Conservation (phyloP, 2,113 vertebrate species). For the Pteropus alecto region DNA sequence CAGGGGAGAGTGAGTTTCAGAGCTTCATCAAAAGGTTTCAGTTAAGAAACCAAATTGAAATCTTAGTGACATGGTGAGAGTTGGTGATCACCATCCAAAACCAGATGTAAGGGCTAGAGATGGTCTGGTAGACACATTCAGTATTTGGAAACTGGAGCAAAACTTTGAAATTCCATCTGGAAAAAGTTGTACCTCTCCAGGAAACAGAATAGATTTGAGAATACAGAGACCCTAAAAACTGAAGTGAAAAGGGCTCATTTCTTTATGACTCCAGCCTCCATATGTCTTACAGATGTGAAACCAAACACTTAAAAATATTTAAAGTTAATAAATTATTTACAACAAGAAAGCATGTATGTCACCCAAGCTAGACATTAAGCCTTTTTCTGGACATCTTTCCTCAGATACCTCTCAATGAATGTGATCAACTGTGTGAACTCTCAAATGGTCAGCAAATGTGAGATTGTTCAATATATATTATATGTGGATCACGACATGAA, state of each 20-base stretch:
- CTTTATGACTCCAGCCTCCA: background rate
- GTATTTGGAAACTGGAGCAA: background rate
- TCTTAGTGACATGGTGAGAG: background rate
- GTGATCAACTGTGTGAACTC: background rate
- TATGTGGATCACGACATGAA: background rate
- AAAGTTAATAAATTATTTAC: background rate
- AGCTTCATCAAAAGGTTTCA: background rate
- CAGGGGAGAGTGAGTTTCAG: background rate
- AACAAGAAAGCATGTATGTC: background rate
- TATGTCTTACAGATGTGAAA: constrained; percentile 15
- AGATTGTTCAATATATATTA: background rate
- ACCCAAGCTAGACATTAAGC: background rate
- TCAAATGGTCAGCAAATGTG: background rate
- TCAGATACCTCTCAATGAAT: background rate
- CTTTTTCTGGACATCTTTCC: background rate
- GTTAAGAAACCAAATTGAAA: background rate
- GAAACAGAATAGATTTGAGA: background rate
- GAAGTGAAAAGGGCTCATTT: constrained; percentile 11
- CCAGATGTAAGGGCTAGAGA: background rate
- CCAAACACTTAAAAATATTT: background rate
- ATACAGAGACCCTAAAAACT: background rate
- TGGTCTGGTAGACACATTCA: background rate
- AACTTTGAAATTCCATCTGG: constrained; percentile 36
- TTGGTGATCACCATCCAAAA: background rate
- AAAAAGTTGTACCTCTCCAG: constrained; percentile 22